A percentile compares a stretch with the other conserved stretches of the same genome.
Conservation (phyloP, 2,888 invertebrate genomes). For the Leucoma salicis region DNA sequence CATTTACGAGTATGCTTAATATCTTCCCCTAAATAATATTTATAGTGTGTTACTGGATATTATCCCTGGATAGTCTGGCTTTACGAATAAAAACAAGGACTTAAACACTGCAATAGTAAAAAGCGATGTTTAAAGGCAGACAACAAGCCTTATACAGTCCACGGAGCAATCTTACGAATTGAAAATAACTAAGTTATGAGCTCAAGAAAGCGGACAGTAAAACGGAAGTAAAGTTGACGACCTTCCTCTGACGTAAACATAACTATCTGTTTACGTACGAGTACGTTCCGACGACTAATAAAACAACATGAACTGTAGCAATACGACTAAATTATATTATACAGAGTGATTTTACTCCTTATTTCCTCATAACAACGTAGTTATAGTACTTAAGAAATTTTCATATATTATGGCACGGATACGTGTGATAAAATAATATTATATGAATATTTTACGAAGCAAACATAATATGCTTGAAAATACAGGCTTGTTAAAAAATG, state of each 20-base stretch:
- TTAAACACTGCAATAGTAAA: constrained; percentile 33
- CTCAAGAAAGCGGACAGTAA: constrained; percentile 44
- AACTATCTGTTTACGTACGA: constrained; percentile 27
- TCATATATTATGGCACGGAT: no score
- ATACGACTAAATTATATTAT: constrained; percentile 14
- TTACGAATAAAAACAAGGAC: no score
- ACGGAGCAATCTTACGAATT: constrained; percentile 38
- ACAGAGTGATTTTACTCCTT: background rate
- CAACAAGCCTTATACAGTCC: constrained; percentile 32
- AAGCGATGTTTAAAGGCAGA: constrained; percentile 27
- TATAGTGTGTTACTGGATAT: no score
- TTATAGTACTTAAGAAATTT: no score
- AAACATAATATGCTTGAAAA: no score
- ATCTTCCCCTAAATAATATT: no score
- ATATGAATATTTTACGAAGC: no score
- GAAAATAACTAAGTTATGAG: constrained; percentile 42
- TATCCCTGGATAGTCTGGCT: no score
- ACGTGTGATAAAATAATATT: no score
- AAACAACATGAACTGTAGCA: constrained; percentile 35
- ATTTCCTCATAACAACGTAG: background rate
- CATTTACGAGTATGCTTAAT: no score
- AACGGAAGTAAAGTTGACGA: constrained; percentile 47
- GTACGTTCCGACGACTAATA: constrained; percentile 27
- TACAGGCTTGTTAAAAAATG: no score
- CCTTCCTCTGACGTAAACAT: constrained; percentile 40